Evolutionary conservation across 2,113 vertebrate species (phyloP).

Genomic region (Chrysemys picta): DNA sequence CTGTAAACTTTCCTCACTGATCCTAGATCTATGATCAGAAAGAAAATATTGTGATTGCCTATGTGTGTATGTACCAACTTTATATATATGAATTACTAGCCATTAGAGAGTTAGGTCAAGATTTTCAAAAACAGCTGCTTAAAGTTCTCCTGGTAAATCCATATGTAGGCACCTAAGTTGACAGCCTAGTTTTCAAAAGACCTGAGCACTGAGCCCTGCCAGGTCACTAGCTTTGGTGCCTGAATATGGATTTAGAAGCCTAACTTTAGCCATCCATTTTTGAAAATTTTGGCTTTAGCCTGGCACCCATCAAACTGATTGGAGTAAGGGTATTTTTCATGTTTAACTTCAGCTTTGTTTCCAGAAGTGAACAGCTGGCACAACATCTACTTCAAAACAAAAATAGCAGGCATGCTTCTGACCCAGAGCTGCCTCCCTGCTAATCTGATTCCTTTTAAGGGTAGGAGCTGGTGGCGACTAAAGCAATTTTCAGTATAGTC

Average conservation of each 20-base stretch:
- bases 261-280: conserved; percentile 31
- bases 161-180: not conserved
- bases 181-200: not conserved
- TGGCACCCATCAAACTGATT: conserved; percentile 44
- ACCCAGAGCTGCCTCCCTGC: conserved; percentile 53
- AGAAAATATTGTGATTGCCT: not conserved
- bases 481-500: conserved; percentile 32
- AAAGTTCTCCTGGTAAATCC: not conserved
- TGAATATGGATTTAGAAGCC: not conserved
- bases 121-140: not conserved
- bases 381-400: conserved; percentile 41
- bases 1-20: not conserved
- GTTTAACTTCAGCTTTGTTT: conserved; percentile 31
- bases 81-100: not conserved
- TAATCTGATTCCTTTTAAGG: conserved; percentile 79
- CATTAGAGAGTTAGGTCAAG: not conserved
- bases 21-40: not conserved
- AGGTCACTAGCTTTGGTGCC: not conserved
- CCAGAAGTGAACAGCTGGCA: conserved; percentile 19
- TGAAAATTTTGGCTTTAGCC: conserved; percentile 35
- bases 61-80: not conserved
- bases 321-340: conserved; percentile 50
- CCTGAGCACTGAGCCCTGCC: not conserved
- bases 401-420: conserved; percentile 39
- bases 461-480: conserved; percentile 49